These are phyloP conservation scores for Apodemia hepburni DNA, from an alignment of 2,888 invertebrate genomes.

Conservation along the genomic window DNA sequence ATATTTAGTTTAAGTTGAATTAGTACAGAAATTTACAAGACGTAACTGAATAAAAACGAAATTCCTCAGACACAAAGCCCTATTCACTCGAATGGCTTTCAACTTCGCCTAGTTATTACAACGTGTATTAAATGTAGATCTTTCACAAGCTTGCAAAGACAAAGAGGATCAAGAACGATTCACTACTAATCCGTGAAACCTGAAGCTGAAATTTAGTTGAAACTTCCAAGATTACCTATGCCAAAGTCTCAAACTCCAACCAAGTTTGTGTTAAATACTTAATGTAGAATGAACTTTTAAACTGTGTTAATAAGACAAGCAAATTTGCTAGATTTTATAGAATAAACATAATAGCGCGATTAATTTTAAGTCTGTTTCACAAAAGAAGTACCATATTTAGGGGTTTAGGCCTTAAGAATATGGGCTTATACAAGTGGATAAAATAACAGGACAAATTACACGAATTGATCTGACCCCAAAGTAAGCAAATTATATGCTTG, in stretches of 20 bases:
- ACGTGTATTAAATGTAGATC: constrained; percentile 13
- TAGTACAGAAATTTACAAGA: not conserved
- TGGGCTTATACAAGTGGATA: too few relatives aligned
- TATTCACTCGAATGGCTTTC: constrained; percentile 7
- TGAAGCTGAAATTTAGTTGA: constrained; percentile 44
- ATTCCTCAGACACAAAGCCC: not conserved
- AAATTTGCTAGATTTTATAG: not conserved
- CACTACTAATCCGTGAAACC: constrained; percentile 54
- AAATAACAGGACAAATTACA: too few relatives aligned
- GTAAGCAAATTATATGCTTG: too few relatives aligned
- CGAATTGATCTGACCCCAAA: too few relatives aligned
- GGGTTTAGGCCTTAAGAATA: too few relatives aligned
- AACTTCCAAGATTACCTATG: constrained; percentile 45
- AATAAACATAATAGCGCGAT: not conserved
- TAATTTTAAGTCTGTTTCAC: too few relatives aligned
- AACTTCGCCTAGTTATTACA: constrained; percentile 7
- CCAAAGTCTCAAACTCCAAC: constrained; percentile 23
- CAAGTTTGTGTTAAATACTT: constrained; percentile 18
- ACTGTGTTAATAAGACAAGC: constrained; percentile 1
- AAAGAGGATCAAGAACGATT: constrained; percentile 40
- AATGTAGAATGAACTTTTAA: constrained; percentile 12
- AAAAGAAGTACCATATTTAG: too few relatives aligned
- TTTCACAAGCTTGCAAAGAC: constrained; percentile 20
- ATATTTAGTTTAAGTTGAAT: not conserved
- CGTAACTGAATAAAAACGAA: not conserved